phyloP scores from a whole-genome alignment of 1,140 invertebrate species.

The Thaumetopoea pityocampa region DNA sequence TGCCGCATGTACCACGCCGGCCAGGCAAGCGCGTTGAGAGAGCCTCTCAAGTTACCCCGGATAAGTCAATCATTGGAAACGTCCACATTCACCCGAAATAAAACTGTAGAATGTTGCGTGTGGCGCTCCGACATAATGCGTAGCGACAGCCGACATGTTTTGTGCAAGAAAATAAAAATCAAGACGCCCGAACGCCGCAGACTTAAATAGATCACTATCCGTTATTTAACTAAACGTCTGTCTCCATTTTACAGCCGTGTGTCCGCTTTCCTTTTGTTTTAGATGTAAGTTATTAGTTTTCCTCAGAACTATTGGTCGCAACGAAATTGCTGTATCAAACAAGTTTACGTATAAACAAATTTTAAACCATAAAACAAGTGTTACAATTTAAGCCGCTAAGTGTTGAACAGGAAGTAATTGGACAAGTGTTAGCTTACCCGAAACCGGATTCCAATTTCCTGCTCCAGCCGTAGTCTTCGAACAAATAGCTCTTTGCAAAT shows the following conservation, averaged over 20 bases:
- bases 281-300: conserved; percentile 60
- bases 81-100: conserved; percentile 69
- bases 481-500: conserved; percentile 73
- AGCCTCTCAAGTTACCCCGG: conserved; percentile 73
- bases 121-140: conserved; percentile 69
- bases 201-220: conserved; percentile 68
- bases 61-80: conserved; percentile 74
- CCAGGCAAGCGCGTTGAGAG: conserved; percentile 32
- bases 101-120: conserved; percentile 69
- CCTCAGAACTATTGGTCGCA: conserved; percentile 38
- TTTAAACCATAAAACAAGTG: conserved; percentile 57
- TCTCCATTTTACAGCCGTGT: conserved; percentile 69
- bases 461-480: conserved; percentile 54
- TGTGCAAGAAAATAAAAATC: conserved; percentile 76
- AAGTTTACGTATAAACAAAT: conserved; percentile 29
- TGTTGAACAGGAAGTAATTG: conserved; percentile 61
- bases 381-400: conserved; percentile 48
- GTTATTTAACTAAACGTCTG: conserved; percentile 68
- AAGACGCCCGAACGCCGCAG: conserved; percentile 63
- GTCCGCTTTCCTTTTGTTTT: conserved; percentile 46
- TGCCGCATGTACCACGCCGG: conserved; percentile 10
- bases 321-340: conserved; percentile 54
- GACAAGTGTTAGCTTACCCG: conserved; percentile 56
- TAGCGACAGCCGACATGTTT: conserved; percentile 73
- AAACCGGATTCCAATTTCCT: conserved; percentile 64